Evolutionary conservation across 2,113 vertebrate genomes (phyloP), one percentile per base, ranked within the genome.

Genomic region (Sterrhoptilus dennistouni): DNA sequence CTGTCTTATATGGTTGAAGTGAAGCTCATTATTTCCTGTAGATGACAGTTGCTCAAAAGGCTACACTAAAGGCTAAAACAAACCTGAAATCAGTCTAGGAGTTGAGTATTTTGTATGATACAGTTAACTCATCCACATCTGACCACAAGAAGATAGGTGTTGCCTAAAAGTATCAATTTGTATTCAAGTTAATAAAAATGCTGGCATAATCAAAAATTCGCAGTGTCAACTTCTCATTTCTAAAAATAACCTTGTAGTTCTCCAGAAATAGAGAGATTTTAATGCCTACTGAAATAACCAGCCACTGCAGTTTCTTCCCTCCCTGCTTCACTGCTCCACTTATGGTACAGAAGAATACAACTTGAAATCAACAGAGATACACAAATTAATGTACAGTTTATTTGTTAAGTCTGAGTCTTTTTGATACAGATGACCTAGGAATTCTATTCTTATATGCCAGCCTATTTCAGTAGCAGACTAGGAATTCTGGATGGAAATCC

Each of bases 401-500:
- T 72, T 72, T 20, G 9, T 47, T 25, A 56, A 77, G 19, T 22
- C 54, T 65, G 52, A 71, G 36, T 85, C 13, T 35, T 33, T 87
- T 45, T n/a, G 56, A 66, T 19, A 40, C 0, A 63, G 31, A 22
- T 1, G 3, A 59, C 12, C 8, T 28, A 38, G 19, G n/a, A 17
- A 70, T 42, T 59, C 19, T 29, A 7, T 8, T 52, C 36, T 40
- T 66, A 63, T 5, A 63, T 8, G 44, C 4, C 25, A 50, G 52
- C 6, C 52, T 75, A 50, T n/a, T 85, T 92, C 80, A 79, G 20
- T 12, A 66, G 42, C 36, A 71, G 28, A 79, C 11, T 33, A 60
- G 40, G 35, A 29, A 40, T 77, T 87, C 40, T 72, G 44, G 20
- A 40, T 15, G 6, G 53, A 68, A 80, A 89, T 64, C 11, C 53